Evolutionary conservation across 1,140 invertebrate genomes (phyloP).

Genomic region (Asobara japonica): DNA sequence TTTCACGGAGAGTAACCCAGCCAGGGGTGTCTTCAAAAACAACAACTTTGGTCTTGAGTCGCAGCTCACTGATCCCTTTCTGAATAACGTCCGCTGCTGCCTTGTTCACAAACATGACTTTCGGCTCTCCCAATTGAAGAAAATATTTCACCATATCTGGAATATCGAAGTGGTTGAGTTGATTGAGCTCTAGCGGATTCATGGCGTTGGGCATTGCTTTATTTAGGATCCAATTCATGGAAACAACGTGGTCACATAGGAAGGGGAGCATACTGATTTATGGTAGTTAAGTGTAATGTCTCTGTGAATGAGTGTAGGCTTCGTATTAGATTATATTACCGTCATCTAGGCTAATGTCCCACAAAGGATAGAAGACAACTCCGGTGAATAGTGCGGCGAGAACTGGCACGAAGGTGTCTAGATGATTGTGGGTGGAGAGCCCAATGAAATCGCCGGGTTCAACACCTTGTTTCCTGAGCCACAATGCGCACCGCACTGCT

Average conservation of each 20-base stretch:
- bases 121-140: slow-evolving; percentile 48
- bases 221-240: no score
- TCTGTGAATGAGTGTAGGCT: no score
- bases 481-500: slow-evolving; percentile 57
- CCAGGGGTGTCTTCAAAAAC: slow-evolving; percentile 41
- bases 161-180: neutral
- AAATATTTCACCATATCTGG: slow-evolving; percentile 40
- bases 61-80: slow-evolving; percentile 34
- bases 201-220: no score
- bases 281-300: no score
- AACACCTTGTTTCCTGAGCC: slow-evolving; percentile 58
- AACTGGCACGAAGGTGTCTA: slow-evolving; percentile 62
- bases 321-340: no score
- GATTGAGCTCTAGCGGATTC: no score
- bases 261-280: no score
- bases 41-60: slow-evolving; percentile 39
- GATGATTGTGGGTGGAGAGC: slow-evolving; percentile 60
- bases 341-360: no score
- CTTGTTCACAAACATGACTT: slow-evolving; percentile 50
- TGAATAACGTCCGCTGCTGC: slow-evolving; percentile 30
- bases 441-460: slow-evolving; percentile 59
- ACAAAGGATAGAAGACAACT: no score
- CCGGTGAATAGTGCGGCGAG: no score
- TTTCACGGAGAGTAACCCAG: slow-evolving; percentile 26
- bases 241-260: no score